Conservation (phyloP, 2,797 vertebrate genomes). For the Betta splendens region DNA sequence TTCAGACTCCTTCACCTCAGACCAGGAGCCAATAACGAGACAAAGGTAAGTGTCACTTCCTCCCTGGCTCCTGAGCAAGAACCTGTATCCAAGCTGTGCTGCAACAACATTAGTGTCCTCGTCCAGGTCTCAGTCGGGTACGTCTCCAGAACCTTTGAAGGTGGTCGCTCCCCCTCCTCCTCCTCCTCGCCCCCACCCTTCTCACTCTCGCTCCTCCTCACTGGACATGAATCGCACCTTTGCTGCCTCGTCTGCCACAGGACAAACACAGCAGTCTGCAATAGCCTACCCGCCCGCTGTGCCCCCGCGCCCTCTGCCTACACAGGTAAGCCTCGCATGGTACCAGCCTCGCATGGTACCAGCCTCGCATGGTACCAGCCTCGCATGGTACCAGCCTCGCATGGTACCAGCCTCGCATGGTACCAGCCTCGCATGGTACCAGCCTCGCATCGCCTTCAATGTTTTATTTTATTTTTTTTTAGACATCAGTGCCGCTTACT, state of each 20-base stretch:
- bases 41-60: conserved; percentile 85
- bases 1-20: conserved; percentile 95
- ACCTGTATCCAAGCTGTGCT: not conserved
- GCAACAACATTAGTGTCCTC: conserved; percentile 3
- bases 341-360: too few species aligned
- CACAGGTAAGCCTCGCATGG: conserved; percentile 85
- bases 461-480: not conserved
- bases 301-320: conserved; percentile 94
- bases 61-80: not conserved
- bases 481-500: conserved; percentile 86
- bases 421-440: too few species aligned
- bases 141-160: conserved; percentile 89
- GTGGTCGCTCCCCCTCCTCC: conserved; percentile 93
- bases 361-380: too few species aligned
- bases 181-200: conserved; percentile 88
- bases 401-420: too few species aligned
- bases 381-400: too few species aligned
- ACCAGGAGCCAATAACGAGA: conserved; percentile 92
- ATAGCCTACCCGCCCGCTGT: conserved; percentile 95
- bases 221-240: conserved; percentile 98
- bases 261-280: conserved; percentile 86
- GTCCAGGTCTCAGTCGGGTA: conserved; percentile 93
- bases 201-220: conserved; percentile 96
- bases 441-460: too few species aligned
- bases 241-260: conserved; percentile 79